Percentiles rank a stretch among this genome's conserved stretches.
Evolutionary conservation across 2,113 vertebrate species (phyloP).

Genomic region (Lophotis ruficrista): DNA sequence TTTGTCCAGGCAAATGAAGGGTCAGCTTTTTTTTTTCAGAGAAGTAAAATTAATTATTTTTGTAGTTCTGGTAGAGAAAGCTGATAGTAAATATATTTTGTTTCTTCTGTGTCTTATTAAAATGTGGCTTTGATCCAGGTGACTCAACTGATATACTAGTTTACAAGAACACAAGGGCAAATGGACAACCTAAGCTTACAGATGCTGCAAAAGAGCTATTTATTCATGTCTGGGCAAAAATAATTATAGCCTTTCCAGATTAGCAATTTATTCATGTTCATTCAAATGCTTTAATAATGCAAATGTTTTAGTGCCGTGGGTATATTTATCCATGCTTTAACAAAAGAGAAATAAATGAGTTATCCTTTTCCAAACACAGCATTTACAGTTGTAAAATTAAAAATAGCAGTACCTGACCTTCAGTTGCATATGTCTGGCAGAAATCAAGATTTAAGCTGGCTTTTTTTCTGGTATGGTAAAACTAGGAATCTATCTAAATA

Average conservation of each 20-base stretch:
- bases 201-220: not conserved
- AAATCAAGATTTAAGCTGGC: not conserved
- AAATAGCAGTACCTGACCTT: not conserved
- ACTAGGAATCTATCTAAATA: not conserved
- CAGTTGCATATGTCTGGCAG: not conserved
- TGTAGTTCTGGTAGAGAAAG: not conserved
- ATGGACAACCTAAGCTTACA: not conserved
- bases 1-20: not conserved
- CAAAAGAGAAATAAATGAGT: not conserved
- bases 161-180: not conserved
- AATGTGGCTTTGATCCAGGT: conserved; percentile 2
- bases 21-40: not conserved
- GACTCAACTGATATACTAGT: not conserved
- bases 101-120: not conserved
- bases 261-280: not conserved
- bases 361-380: not conserved
- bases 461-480: not conserved
- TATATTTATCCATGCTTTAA: not conserved
- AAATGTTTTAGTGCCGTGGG: conserved; percentile 6
- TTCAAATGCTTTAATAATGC: conserved; percentile 15
- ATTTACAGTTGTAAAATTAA: not conserved
- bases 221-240: conserved; percentile 1
- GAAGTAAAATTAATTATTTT: not conserved
- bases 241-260: conserved; percentile 6
- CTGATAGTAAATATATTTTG: not conserved